A percentile compares a stretch with the other conserved stretches of the same genome.
phyloP scores from a whole-genome alignment of 53 echinoderm and acorn worm genomes.

The Henricia sp. region DNA sequence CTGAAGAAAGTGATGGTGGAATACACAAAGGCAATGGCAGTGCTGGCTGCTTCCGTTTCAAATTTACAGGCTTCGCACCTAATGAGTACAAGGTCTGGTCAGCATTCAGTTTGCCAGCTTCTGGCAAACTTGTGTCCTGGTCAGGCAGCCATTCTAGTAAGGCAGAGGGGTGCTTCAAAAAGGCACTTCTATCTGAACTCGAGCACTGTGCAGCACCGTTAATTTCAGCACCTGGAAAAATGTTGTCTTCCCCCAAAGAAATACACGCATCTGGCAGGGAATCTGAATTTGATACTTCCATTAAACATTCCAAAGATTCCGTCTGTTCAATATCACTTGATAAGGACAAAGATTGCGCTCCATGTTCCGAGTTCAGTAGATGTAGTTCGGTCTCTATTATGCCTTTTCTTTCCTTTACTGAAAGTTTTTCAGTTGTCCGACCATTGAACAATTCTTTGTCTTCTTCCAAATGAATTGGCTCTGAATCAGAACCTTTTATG shows the following conservation, averaged over 20 bases:
- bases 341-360: constrained; percentile 5
- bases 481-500: not conserved
- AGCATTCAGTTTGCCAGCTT: constrained; percentile 13
- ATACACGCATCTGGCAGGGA: not conserved
- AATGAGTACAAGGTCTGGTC: constrained; percentile 41
- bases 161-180: constrained; percentile 26
- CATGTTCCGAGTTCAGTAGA: too few species aligned
- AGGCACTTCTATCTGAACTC: constrained; percentile 1
- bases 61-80: not conserved
- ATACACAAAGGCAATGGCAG: not conserved
- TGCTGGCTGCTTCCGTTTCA: constrained; percentile 17
- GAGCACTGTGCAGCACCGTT: not conserved
- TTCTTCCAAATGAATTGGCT: too few species aligned
- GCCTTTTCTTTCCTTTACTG: too few species aligned
- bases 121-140: not conserved
- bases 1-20: not conserved
- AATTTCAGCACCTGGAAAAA: not conserved
- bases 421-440: too few species aligned
- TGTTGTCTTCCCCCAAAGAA: constrained; percentile 18
- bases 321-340: constrained; percentile 19
- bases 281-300: constrained; percentile 10
- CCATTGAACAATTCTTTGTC: too few species aligned
- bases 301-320: constrained; percentile 1
- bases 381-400: too few species aligned
- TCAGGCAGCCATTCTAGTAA: not conserved